phyloP scores from a whole-genome alignment of 2,113 vertebrate genomes.

The Puntigrus tetrazona region DNA sequence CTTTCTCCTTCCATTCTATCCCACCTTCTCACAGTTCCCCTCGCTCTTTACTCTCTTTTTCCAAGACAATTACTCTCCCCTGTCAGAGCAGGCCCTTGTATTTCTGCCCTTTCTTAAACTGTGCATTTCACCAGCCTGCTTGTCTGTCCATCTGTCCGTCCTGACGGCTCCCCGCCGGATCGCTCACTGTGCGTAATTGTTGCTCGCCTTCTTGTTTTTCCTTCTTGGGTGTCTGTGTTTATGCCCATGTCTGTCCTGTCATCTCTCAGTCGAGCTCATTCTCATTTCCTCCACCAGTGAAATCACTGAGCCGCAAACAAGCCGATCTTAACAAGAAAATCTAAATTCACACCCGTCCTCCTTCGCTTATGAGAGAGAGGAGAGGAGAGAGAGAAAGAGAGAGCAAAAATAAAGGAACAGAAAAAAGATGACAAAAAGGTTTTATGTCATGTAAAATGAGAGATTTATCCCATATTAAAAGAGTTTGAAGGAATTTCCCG shows the following conservation, averaged over 20 bases:
- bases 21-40: not conserved
- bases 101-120: slow-evolving; percentile 24
- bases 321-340: slow-evolving; percentile 42
- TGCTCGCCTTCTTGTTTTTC: slow-evolving; percentile 31
- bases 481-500: slow-evolving; percentile 25
- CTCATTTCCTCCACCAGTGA: slow-evolving; percentile 40
- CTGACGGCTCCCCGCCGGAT: not conserved
- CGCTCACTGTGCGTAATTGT: slow-evolving; percentile 25
- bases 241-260: slow-evolving; percentile 30
- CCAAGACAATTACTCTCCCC: slow-evolving; percentile 44
- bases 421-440: slow-evolving; percentile 23
- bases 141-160: slow-evolving; percentile 7
- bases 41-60: slow-evolving; percentile 30
- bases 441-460: slow-evolving; percentile 35
- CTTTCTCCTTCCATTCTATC: slow-evolving; percentile 43
- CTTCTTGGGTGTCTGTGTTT: slow-evolving; percentile 27
- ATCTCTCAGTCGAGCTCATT: slow-evolving; percentile 28
- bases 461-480: slow-evolving; percentile 39
- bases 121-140: slow-evolving; percentile 5
- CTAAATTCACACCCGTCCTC: slow-evolving; percentile 22
- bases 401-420: slow-evolving; percentile 11
- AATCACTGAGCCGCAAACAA: slow-evolving; percentile 45
- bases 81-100: slow-evolving; percentile 8
- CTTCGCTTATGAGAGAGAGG: slow-evolving; percentile 2
- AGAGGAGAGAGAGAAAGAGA: not conserved